A percentile compares a stretch with the other conserved stretches of the same genome.
Conservation (phyloP, 2,888 invertebrate species). For the Plutella xylostella region DNA sequence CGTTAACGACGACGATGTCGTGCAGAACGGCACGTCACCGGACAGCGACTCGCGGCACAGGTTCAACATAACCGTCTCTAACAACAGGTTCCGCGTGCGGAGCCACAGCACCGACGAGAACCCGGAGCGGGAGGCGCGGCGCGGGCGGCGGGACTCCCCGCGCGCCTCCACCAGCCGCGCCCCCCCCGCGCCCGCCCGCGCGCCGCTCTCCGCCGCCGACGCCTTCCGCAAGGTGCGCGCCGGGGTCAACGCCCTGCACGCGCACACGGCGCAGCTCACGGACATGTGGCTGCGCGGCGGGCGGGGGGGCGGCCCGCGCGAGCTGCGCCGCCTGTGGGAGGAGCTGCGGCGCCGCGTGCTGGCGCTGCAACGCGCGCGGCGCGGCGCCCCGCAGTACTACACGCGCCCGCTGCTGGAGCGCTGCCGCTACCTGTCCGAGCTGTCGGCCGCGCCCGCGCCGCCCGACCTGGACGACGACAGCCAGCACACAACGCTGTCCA, state of each 20-base stretch:
- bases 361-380: slow-evolving; percentile 61
- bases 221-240: slow-evolving; percentile 49
- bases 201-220: slow-evolving; percentile 40
- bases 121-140: neutral
- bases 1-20: slow-evolving; percentile 19
- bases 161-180: slow-evolving; percentile 15
- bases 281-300: slow-evolving; percentile 54
- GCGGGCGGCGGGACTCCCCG: neutral
- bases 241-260: slow-evolving; percentile 47
- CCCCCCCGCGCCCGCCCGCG: slow-evolving; percentile 24
- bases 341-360: slow-evolving; percentile 72
- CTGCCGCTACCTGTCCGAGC: slow-evolving; percentile 53
- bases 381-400: slow-evolving; percentile 46
- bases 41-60: neutral
- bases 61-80: slow-evolving; percentile 36
- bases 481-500: neutral
- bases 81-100: slow-evolving; percentile 44
- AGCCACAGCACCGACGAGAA: slow-evolving; percentile 29
- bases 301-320: slow-evolving; percentile 53
- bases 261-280: slow-evolving; percentile 44
- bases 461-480: slow-evolving; percentile 17
- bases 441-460: slow-evolving; percentile 28
- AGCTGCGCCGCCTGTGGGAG: slow-evolving; percentile 74
- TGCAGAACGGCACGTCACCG: slow-evolving; percentile 20
- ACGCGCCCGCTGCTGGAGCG: slow-evolving; percentile 52